Evolutionary conservation across 2,888 invertebrate species (phyloP), one percentile per base, ranked within the genome.

Genomic region (Acleris emargana): DNA sequence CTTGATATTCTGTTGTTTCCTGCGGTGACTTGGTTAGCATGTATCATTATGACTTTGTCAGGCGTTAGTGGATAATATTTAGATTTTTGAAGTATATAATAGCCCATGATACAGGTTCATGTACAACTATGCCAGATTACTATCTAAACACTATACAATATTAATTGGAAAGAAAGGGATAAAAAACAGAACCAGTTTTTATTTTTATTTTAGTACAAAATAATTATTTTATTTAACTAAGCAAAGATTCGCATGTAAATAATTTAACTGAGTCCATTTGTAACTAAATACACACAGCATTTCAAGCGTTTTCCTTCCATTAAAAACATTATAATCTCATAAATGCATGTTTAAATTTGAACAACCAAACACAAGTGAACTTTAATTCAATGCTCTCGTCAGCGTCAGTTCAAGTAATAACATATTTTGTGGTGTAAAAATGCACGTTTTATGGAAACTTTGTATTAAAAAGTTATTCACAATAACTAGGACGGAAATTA

Each of bases 401-500:
- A 28, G 5, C 47, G 51, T 43, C 42, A 57, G 13, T 42, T 50
- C 3, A 22, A 38, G 50, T 17, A 50, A 42, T 25, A 50, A 51
- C 51, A 63, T 9, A 17, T 58, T 52, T 45, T 28, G 57, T n/a
- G 51, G 25, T 20, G 13, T 16, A 57, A 59, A 49, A 55, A 49
- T 18, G 25, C 43, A 18, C 32, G 42, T 22, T 50, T 43, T 17
- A 25, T 43, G 45, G 22, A 51, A 57, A 60, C 52, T 50, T 60
- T 55, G 58, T 22, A 57, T 61, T 51, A 61, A 61, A 57, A 58
- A 57, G 59, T 66, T 60, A 9, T 54, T 18, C 51, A 52, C 38
- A 57, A 61, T 61, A 57, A 66, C 38, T 38, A 32, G 38, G 45
- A 38, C 66, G 66, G 66, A 66, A 66, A 66, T 66, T 66, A 66